Percentiles rank a stretch among this genome's conserved stretches.
Evolutionary conservation across 2,888 invertebrate species (phyloP).

Genomic region (Andrena camellia): DNA sequence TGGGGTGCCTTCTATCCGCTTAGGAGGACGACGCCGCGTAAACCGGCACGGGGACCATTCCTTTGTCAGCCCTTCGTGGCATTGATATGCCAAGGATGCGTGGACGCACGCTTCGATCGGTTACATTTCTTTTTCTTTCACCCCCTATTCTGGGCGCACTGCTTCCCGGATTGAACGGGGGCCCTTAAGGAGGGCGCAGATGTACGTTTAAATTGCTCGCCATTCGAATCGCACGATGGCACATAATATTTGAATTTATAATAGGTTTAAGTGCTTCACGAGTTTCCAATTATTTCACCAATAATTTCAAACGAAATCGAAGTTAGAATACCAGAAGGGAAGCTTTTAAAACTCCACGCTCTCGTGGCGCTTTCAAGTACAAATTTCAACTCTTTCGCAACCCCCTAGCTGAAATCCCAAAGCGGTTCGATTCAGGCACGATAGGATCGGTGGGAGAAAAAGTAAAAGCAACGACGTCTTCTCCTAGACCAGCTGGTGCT

Average conservation of each 20-base stretch:
- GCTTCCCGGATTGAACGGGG: background rate
- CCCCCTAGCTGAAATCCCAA: slow-evolving; percentile 44
- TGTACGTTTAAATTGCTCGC: background rate
- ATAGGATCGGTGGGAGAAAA: slow-evolving; percentile 58
- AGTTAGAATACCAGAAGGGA: background rate
- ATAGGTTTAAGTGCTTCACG: background rate
- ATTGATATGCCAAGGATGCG: slow-evolving; percentile 40
- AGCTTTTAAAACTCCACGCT: background rate
- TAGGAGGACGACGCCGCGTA: slow-evolving; percentile 60
- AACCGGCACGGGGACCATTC: slow-evolving; percentile 53
- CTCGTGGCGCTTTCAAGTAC: background rate
- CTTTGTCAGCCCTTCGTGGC: slow-evolving; percentile 55
- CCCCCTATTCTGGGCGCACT: background rate
- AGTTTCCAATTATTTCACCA: too few species aligned
- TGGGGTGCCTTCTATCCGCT: slow-evolving; percentile 72
- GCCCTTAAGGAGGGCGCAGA: background rate
- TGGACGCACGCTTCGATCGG: slow-evolving; percentile 27
- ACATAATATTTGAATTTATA: background rate
- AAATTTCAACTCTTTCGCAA: slow-evolving; percentile 37
- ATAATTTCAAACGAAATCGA: too few species aligned
- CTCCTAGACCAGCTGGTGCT: slow-evolving; percentile 83
- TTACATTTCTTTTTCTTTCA: slow-evolving; percentile 6
- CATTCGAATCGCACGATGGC: background rate
- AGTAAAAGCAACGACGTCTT: slow-evolving; percentile 69
- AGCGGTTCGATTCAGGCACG: slow-evolving; percentile 45